phyloP scores from a whole-genome alignment of 2,797 vertebrate genomes.

The Falco naumanni region DNA sequence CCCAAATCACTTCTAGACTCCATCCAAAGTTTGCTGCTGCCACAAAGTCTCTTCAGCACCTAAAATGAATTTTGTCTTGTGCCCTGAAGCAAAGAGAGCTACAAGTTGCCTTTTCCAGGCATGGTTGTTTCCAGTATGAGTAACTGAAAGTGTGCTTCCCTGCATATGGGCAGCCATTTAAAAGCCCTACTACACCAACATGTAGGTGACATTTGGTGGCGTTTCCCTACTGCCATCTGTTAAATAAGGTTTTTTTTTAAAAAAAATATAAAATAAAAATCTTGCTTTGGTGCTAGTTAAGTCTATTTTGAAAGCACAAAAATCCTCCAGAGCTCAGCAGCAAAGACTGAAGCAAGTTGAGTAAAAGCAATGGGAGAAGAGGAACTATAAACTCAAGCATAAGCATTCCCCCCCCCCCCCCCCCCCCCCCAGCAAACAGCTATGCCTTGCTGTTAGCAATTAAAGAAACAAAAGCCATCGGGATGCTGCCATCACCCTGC shows the following conservation, averaged over 20 bases:
- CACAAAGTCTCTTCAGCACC: not conserved
- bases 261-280: too few species aligned
- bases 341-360: not conserved
- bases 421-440: not conserved
- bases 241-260: not conserved
- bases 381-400: not conserved
- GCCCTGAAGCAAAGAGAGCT: not conserved
- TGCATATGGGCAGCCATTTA: conserved; percentile 27
- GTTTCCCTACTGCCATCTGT: not conserved
- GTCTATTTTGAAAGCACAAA: not conserved
- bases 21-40: not conserved
- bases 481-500: conserved; percentile 5
- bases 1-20: too few species aligned
- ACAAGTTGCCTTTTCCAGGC: not conserved
- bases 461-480: conserved; percentile 22
- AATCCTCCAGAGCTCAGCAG: not conserved
- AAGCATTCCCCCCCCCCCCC: too few species aligned
- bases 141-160: conserved; percentile 13
- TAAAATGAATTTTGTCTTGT: not conserved
- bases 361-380: not conserved
- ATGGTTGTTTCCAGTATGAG: not conserved
- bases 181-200: conserved; percentile 14
- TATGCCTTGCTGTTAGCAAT: not conserved
- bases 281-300: not conserved
- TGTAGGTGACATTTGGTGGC: conserved; percentile 12